Conservation (phyloP, 2,797 vertebrate genomes). For the Muscicapa comitata region DNA sequence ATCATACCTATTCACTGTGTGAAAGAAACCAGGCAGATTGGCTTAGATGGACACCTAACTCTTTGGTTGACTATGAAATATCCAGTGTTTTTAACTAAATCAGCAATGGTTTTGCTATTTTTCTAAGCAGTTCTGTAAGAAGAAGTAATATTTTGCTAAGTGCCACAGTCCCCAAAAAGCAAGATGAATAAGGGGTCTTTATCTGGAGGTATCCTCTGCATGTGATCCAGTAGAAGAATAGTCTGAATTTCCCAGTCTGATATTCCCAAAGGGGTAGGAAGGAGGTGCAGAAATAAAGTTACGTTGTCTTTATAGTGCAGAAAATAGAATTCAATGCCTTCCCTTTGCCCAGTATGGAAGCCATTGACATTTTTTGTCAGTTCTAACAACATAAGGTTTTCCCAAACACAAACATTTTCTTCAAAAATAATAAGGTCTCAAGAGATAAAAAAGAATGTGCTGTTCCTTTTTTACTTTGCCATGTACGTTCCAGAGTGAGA, state of each 20-base stretch:
- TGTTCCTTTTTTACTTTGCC: constrained; percentile 13
- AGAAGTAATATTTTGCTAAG: background rate
- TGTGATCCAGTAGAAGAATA: background rate
- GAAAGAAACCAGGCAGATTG: background rate
- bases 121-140: background rate
- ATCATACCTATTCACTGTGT: background rate
- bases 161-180: background rate
- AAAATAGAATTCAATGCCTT: background rate
- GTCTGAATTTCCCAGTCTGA: background rate
- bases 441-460: constrained; percentile 48
- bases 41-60: background rate
- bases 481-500: background rate
- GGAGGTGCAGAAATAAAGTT: background rate
- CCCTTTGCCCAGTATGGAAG: background rate
- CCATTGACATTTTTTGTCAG: background rate
- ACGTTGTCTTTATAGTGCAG: background rate
- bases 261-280: background rate
- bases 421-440: constrained; percentile 65
- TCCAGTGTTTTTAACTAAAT: background rate
- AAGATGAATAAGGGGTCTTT: background rate
- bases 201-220: background rate
- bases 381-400: constrained; percentile 5
- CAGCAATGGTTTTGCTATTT: background rate
- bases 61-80: background rate
- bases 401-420: constrained; percentile 26